A percentile compares a stretch with the other conserved stretches of the same genome.
Evolutionary conservation across 2,113 vertebrate species (phyloP).

Genomic region (Cyrtonyx montezumae): DNA sequence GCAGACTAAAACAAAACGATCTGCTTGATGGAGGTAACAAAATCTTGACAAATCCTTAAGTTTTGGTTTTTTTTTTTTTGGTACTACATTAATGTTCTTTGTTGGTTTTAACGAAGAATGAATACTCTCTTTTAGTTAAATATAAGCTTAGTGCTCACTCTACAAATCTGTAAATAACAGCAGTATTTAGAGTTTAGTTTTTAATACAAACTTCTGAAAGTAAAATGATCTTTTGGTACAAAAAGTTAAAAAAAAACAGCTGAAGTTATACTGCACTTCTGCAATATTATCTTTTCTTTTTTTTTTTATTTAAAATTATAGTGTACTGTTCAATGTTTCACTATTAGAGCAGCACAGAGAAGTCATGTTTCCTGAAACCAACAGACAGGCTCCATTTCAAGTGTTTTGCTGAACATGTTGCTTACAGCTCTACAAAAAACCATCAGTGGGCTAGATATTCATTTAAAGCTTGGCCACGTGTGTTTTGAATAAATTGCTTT

Average conservation of each 20-base stretch:
- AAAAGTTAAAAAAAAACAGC: not conserved
- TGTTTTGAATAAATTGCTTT: not conserved
- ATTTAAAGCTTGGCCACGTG: not conserved
- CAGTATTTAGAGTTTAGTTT: not conserved
- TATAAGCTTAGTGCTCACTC: not conserved
- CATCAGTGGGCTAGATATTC: not conserved
- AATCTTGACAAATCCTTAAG: not conserved
- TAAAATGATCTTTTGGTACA: not conserved
- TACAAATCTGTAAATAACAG: not conserved
- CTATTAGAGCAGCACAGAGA: not conserved
- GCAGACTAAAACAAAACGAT: fast-evolving
- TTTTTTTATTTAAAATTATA: not conserved
- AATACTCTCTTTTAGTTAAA: not conserved
- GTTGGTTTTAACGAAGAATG: not conserved
- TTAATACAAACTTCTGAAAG: not conserved
- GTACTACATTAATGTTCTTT: not conserved
- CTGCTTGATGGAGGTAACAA: not conserved
- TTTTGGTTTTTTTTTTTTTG: fast-evolving
- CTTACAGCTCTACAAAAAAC: conserved; percentile 16
- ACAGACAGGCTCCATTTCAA: not conserved
- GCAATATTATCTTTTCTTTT: not conserved
- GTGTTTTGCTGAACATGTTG: not conserved
- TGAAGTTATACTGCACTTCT: not conserved
- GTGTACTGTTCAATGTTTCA: not conserved
- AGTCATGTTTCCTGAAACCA: not conserved